phyloP scores from a whole-genome alignment of 2,888 invertebrate species.

The Arrhopalites spinosus region DNA sequence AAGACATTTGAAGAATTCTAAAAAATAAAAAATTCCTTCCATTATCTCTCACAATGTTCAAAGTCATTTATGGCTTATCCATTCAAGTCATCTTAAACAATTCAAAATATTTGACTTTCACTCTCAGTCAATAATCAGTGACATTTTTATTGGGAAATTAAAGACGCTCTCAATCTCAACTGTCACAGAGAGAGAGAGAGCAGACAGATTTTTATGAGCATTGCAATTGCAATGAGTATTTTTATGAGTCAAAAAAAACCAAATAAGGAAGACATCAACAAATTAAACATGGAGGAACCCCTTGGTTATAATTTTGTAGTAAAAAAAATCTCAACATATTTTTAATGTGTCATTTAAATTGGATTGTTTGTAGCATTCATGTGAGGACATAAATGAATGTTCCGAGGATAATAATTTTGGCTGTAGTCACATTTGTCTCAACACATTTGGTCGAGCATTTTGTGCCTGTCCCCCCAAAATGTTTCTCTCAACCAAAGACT shows the following conservation, averaged over 20 bases:
- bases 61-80: too few species aligned
- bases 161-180: not conserved
- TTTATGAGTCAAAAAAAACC: not conserved
- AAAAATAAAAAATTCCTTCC: too few species aligned
- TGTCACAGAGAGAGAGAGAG: not conserved
- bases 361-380: slow-evolving; percentile 57
- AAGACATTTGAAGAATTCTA: too few species aligned
- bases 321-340: too few species aligned
- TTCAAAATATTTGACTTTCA: slow-evolving; percentile 8
- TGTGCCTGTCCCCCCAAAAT: slow-evolving; percentile 65
- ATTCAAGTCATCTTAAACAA: too few species aligned
- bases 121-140: slow-evolving; percentile 8
- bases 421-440: slow-evolving; percentile 63
- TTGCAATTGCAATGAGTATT: slow-evolving; percentile 4
- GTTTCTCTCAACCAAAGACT: slow-evolving; percentile 58
- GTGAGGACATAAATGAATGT: slow-evolving; percentile 64
- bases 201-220: slow-evolving; percentile 17
- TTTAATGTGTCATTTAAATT: too few species aligned
- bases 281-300: too few species aligned
- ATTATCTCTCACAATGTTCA: not conserved
- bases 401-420: slow-evolving; percentile 59
- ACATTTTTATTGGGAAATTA: slow-evolving; percentile 20
- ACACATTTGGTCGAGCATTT: slow-evolving; percentile 62
- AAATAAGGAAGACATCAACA: too few species aligned
- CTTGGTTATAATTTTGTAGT: too few species aligned